Evolutionary conservation across 2,888 invertebrate genomes (phyloP).

Genomic region (Caenorhabditis sp.): DNA sequence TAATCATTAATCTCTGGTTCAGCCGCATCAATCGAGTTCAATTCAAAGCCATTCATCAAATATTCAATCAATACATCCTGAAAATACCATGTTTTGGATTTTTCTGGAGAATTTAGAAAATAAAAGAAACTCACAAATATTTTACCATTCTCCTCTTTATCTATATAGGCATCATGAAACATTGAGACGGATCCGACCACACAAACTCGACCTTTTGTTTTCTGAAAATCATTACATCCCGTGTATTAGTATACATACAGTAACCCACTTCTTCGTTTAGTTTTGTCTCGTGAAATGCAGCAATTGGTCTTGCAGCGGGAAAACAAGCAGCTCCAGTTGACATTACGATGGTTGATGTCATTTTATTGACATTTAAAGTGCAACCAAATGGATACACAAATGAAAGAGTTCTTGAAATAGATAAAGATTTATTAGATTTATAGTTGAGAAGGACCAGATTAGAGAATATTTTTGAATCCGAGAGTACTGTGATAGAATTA

Average conservation of each 20-base stretch:
- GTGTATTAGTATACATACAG: too few relatives aligned
- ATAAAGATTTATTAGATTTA: background rate
- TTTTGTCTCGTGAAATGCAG: slow-evolving; percentile 78
- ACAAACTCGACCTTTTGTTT: slow-evolving; percentile 78
- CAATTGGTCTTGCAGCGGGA: slow-evolving; percentile 88
- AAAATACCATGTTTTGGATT: slow-evolving; percentile 12
- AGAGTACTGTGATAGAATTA: too few relatives aligned
- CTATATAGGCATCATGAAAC: slow-evolving; percentile 90
- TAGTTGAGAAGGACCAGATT: too few relatives aligned
- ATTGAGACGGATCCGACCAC: slow-evolving; percentile 91
- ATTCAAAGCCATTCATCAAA: slow-evolving; percentile 78
- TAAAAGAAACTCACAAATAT: slow-evolving; percentile 76
- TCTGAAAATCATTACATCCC: slow-evolving; percentile 22
- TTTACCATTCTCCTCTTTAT: slow-evolving; percentile 89
- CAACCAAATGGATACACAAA: slow-evolving; percentile 95
- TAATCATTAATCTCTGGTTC: slow-evolving; percentile 93
- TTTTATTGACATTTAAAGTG: slow-evolving; percentile 88
- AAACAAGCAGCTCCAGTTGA: slow-evolving; percentile 92
- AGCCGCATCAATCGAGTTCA: slow-evolving; percentile 86
- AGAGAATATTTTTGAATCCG: too few relatives aligned
- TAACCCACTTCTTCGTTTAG: slow-evolving; percentile 28
- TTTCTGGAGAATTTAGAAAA: background rate
- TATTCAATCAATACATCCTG: slow-evolving; percentile 85
- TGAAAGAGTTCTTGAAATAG: slow-evolving; percentile 75
- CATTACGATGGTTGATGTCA: slow-evolving; percentile 83